Evolutionary conservation across 2,113 vertebrate genomes (phyloP), one percentile per base, ranked within the genome.

Genomic region (Oxyura jamaicensis): DNA sequence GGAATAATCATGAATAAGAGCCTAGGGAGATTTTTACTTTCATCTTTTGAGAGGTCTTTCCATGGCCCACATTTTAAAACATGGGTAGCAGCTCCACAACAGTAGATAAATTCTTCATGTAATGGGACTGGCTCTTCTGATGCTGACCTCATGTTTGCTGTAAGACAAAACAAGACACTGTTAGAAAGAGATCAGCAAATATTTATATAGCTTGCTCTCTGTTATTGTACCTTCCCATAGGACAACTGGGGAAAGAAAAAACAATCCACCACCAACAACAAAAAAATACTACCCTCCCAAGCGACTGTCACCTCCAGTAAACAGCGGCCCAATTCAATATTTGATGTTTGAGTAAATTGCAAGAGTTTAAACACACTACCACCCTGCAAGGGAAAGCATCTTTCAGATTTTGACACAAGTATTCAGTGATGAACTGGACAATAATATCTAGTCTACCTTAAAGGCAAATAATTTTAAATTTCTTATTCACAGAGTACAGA

Each of bases 51-150:
- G 56, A 98, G 97, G 59, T 98, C 95, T 58, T 96, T 97, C 98
- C 98, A 98, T 15, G 98, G 98, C 12, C 98, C 98, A 84, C 97
- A 98, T 65, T 98, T 98, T 29, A 98, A 50, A 59, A 98, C 94
- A 50, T 98, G 97, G 31, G 98, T 98, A 91, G 97, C 98, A 79
- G 95, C 97, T 97, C 98, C 98, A 46, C 96, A 95, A 36, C 98
- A 98, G 63, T 97, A 97, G 86, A 98, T 87, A 77, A 98, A 98
- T 93, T 98, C 98, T 68, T 98, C 97, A 26, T 95, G 97, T 5
- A 98, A 77, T 10, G 97, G 97, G 56, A 98, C 87, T 80, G 97
- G 93, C 44, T 98, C 98, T 94, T 98, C 94, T 29, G 93, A 88
- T 0, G 13, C 55, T 0, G 62, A 65, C 69, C 82, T 86, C 79